Base-by-base conservation (phyloP, 2,113 vertebrate genomes). In the Scopus umbretta region DNA sequence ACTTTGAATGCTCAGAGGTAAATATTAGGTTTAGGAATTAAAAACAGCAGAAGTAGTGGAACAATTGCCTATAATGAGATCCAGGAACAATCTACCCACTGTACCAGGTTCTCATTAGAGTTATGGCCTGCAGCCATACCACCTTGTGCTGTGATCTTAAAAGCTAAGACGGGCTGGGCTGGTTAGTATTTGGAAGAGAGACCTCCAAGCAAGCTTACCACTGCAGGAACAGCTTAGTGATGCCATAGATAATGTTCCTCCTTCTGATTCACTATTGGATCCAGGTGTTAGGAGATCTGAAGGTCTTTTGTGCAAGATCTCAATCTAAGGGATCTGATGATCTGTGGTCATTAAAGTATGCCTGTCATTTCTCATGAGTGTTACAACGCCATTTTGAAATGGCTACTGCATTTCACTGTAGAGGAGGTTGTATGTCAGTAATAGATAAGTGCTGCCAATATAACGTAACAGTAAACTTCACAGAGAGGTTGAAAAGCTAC, bases 81-180 rank as follows among this genome's bases (percentile, higher is more conserved):
- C 95, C 96, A 97, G 96, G 86, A 97, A 97, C 94, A 97, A 97
- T 90, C 81, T 97, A 96, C 87, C 79, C 94, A 96, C 94, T 97
- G 71, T 97, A 96, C 95, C 91, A 94, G 94, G 95, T 95, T 97
- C 95, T 97, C 91, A 96, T 97, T 97, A 97, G 86, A 91, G 81
- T 95, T 96, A 96, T 97, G 97, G 97, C 96, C 96, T 86, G 91
- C 89, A 96, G 97, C 95, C 95, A 97, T 91, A 96, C 94, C 94
- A 97, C 95, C 94, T 97, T 97, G 89, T 81, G 89, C 91, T 95
- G 71, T 55, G 91, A 97, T 96, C 89, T 97, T 96, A 80, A 95
- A 94, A 88, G 91, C 89, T 90, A 82, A 91, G 58, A 74, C 5
- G 1, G 40, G 92, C 67, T 92, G 87, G 82, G 84, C 96, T 95